phyloP scores from a whole-genome alignment of 2,113 vertebrate genomes.

The Cheirogaleus medius region DNA sequence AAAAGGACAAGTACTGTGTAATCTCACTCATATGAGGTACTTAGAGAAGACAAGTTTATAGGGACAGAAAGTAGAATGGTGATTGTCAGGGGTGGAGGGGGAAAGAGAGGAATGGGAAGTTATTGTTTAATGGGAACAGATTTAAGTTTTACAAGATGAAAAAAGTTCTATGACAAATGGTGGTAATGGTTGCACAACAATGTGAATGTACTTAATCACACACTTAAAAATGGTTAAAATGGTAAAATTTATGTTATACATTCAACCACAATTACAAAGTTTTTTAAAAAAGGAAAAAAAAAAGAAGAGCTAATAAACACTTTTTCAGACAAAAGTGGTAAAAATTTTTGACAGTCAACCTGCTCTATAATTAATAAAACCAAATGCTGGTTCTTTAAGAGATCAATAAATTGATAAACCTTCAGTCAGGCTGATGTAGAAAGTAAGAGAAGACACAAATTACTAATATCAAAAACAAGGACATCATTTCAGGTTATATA shows the following conservation, averaged over 20 bases:
- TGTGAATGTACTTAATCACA: neutral
- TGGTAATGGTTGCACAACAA: neutral
- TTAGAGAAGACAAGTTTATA: neutral
- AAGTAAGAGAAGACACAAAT: neutral
- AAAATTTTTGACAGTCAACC: neutral
- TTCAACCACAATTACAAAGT: neutral
- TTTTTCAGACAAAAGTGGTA: neutral
- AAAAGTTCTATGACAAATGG: neutral
- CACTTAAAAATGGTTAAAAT: neutral
- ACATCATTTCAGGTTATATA: neutral
- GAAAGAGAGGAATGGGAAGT: neutral
- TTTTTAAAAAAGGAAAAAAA: neutral
- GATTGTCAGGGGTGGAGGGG: neutral
- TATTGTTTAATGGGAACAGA: too few relatives aligned
- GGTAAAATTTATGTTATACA: neutral
- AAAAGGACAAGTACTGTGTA: neutral
- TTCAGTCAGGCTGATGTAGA: neutral
- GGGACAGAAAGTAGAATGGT: neutral
- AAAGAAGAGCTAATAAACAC: neutral
- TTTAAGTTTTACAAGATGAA: neutral
- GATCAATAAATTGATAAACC: neutral
- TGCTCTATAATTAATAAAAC: neutral
- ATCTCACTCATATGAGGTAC: neutral
- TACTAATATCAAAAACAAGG: neutral
- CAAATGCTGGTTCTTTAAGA: neutral